Evolutionary conservation across 1,140 invertebrate species (phyloP), one percentile per base, ranked within the genome.

Genomic region (Heliconius melpomene): DNA sequence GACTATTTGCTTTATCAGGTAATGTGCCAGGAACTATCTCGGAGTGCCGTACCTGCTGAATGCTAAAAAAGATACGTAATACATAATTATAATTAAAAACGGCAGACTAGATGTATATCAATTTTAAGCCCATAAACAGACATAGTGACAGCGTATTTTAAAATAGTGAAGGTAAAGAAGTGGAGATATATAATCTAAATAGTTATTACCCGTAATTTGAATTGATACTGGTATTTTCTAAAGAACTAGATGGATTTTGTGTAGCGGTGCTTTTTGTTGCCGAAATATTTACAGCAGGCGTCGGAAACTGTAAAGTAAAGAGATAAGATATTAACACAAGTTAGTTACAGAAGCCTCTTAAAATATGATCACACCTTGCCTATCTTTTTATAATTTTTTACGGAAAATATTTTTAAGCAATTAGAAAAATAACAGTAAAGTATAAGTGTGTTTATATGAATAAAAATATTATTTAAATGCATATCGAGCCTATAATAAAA

Each of bases 251-350:
- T 70, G 26, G 60, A n/a, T 46, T 71, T 77, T 50, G 32, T 36
- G 36, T 18, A 29, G 60, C 40, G 40, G 6, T 26, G 36, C 46
- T 60, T 29, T 46, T 38, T 36, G 75, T 75, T 82, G 81, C 82
- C 75, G 71, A 18, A 32, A 77, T 73, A 57, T 82, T 80, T 2
- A 81, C 79, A 54, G 88, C 86, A 86, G 91, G 89, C 86, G 85
- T 81, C 83, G 91, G 88, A 76, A 86, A 91, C 91, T 93, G 83
- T 66, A 89, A 90, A 57, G 54, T 20, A 54, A 54, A 46, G 32
- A 36, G 7, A 36, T 36, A 36, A 36, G 32, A n/a, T n/a, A n/a
- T n/a, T n/a, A n/a, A n/a, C n/a, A n/a, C n/a, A n/a, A n/a, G n/a
- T n/a, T 36, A 36, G 32, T 36, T 46, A 5, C 16, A 46, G 40